Percentiles rank a stretch among this genome's conserved stretches.
Evolutionary conservation across 2,888 invertebrate genomes (phyloP).

Genomic region (Flexamia atlantica): DNA sequence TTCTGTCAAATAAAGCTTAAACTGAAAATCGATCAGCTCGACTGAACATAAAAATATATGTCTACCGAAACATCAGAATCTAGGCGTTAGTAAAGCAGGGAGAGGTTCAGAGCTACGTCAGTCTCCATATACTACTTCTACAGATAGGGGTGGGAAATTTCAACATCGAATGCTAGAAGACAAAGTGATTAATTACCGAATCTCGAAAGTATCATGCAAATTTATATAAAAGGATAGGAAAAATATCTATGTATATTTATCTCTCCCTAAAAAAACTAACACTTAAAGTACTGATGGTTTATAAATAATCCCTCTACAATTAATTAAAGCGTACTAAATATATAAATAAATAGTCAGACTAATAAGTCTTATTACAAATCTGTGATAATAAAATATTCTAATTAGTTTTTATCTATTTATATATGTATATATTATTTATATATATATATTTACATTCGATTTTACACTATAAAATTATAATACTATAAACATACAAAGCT

Average conservation of each 20-base stretch:
- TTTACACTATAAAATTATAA: conserved; percentile 54
- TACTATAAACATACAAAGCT: conserved; percentile 47
- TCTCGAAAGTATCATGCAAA: not conserved
- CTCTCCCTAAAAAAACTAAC: conserved; percentile 26
- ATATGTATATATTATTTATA: conserved; percentile 57
- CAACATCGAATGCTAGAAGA: not conserved
- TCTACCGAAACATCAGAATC: conserved; percentile 9
- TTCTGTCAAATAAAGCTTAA: conserved; percentile 39
- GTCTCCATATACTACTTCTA: conserved; percentile 3
- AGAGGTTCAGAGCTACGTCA: not conserved
- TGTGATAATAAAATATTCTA: conserved; percentile 59
- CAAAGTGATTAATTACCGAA: not conserved
- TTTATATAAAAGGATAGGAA: not conserved
- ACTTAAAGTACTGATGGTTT: not conserved
- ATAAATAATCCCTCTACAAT: conserved; percentile 30
- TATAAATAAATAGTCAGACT: conserved; percentile 57
- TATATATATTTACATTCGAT: conserved; percentile 52
- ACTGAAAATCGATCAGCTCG: not conserved
- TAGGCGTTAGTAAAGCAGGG: not conserved
- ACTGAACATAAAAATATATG: conserved; percentile 13
- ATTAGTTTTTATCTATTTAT: conserved; percentile 56
- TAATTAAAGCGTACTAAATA: conserved; percentile 56
- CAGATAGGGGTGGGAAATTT: not conserved
- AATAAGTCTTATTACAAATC: conserved; percentile 51
- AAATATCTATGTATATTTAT: not conserved